These are phyloP conservation scores for Bombus turneri DNA, from an alignment of 1,140 invertebrate species.

Conservation along the genomic window DNA sequence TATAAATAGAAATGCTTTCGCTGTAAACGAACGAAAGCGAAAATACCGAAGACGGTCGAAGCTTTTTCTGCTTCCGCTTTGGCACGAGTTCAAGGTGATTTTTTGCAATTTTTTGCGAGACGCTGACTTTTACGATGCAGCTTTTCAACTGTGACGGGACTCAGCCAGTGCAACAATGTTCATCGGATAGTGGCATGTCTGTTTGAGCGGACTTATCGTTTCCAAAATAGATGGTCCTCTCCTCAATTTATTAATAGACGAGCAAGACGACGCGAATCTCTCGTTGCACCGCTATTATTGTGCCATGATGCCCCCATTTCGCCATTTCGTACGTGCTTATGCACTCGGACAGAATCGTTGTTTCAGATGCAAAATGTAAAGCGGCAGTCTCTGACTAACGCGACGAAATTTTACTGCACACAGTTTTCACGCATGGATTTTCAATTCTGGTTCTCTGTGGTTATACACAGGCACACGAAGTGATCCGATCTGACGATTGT, in stretches of 20 bases:
- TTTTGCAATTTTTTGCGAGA: not conserved
- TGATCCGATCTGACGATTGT: no score
- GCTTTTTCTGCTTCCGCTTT: constrained; percentile 2
- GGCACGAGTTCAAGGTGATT: constrained; percentile 1
- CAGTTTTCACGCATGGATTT: no score
- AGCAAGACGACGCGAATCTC: constrained; percentile 69
- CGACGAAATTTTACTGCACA: no score
- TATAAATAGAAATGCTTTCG: constrained; percentile 47
- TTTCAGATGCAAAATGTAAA: no score
- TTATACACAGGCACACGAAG: no score
- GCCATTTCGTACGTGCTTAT: constrained; percentile 40
- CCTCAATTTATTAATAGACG: constrained; percentile 71
- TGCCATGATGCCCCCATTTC: constrained; percentile 61
- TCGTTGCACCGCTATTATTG: constrained; percentile 72
- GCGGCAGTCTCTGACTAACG: no score
- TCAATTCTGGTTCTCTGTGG: no score
- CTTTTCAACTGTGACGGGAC: not conserved
- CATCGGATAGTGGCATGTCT: not conserved
- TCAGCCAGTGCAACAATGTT: constrained; percentile 7
- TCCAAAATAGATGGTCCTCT: constrained; percentile 70
- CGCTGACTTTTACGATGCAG: no score
- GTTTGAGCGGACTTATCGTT: constrained; percentile 50
- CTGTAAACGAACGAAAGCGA: constrained; percentile 4
- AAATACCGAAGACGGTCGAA: constrained; percentile 25
- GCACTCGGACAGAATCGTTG: constrained; percentile 7